These are phyloP conservation scores for Nomada lathburiana DNA, from an alignment of 2,888 invertebrate species.

Conservation along the genomic window DNA sequence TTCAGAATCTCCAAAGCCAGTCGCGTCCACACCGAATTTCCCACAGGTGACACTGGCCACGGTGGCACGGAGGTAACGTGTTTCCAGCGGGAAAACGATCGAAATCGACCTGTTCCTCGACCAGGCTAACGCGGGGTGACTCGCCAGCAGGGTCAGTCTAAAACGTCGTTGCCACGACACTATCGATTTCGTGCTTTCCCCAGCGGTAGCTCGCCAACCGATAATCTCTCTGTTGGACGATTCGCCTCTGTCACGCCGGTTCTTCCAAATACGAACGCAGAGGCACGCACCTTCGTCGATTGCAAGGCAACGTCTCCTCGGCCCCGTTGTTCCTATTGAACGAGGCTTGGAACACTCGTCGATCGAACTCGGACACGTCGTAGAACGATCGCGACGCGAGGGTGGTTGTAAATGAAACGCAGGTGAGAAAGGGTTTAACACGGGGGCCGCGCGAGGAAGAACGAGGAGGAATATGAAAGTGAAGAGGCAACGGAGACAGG, in stretches of 20 bases:
- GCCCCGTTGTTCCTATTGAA: background rate
- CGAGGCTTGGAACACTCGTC: too few relatives aligned
- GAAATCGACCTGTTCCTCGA: slow-evolving; percentile 30
- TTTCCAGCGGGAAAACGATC: slow-evolving; percentile 19
- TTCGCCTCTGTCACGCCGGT: background rate
- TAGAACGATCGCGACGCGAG: too few relatives aligned
- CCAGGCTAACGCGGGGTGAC: background rate
- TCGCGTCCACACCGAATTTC: background rate
- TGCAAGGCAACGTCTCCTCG: slow-evolving; percentile 8
- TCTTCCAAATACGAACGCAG: background rate
- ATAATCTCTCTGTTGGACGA: slow-evolving; percentile 23
- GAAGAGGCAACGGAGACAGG: slow-evolving; percentile 33
- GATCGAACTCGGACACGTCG: too few relatives aligned
- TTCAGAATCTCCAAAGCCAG: too few relatives aligned
- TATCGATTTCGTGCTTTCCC: slow-evolving; percentile 75
- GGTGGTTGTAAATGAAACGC: too few relatives aligned
- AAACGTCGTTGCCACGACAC: slow-evolving; percentile 80
- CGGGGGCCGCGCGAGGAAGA: background rate
- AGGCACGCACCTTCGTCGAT: slow-evolving; percentile 36
- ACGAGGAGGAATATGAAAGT: slow-evolving; percentile 8
- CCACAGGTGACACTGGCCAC: background rate
- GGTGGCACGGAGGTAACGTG: background rate
- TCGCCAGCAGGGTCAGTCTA: slow-evolving; percentile 64
- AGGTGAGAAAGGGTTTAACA: too few relatives aligned
- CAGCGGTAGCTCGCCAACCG: slow-evolving; percentile 38